phyloP scores from a whole-genome alignment of 2,113 vertebrate species.

The Gyps fulvus region DNA sequence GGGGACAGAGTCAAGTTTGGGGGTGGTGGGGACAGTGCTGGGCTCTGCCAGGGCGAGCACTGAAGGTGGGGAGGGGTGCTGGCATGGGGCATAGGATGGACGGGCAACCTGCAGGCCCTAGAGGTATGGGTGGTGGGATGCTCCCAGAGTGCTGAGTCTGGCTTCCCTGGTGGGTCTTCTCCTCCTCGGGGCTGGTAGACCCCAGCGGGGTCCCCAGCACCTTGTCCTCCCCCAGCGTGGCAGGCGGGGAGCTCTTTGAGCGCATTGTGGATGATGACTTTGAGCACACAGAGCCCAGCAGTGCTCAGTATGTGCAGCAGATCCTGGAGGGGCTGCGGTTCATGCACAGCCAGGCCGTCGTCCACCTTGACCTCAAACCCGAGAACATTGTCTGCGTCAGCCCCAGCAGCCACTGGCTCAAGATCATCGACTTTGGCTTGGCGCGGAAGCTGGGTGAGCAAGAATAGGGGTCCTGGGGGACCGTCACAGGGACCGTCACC shows the following conservation, averaged over 20 bases:
- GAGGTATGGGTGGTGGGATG: not conserved
- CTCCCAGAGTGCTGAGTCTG: fast-evolving
- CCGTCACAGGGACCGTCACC: not conserved
- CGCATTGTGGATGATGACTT: constrained; percentile 83
- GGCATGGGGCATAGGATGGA: not conserved
- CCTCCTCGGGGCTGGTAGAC: not conserved
- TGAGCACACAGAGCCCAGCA: constrained; percentile 85
- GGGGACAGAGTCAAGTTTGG: too few species aligned
- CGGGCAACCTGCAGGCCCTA: not conserved
- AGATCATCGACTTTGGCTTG: constrained; percentile 88
- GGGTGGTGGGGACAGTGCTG: too few species aligned
- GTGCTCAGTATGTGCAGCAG: constrained; percentile 82
- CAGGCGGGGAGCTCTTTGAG: constrained; percentile 86
- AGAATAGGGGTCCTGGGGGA: not conserved
- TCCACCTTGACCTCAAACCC: constrained; percentile 88
- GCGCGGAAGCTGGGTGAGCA: constrained; percentile 80
- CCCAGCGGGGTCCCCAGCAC: not conserved
- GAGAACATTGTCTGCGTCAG: constrained; percentile 88
- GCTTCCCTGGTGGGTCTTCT: not conserved
- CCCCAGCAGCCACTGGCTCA: constrained; percentile 71
- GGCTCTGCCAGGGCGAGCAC: too few species aligned
- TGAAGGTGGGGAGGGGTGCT: too few species aligned
- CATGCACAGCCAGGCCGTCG: constrained; percentile 76
- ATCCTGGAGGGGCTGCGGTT: constrained; percentile 85
- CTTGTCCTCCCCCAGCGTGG: constrained; percentile 68